These are phyloP conservation scores for Hylyphantes graminicola DNA, from an alignment of 1,140 invertebrate species.

Conservation along the genomic window DNA sequence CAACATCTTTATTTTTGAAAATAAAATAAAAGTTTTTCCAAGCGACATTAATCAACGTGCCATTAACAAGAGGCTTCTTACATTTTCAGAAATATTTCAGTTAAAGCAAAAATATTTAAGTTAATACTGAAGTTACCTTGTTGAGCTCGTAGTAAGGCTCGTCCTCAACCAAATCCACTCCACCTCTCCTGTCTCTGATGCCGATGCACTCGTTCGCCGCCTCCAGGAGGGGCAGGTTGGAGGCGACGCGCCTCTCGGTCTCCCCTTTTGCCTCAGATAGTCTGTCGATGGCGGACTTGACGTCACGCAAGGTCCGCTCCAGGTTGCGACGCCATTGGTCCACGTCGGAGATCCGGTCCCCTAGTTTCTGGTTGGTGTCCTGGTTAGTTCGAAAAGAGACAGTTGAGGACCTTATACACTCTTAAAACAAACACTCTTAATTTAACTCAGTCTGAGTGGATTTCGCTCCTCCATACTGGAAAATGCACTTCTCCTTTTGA, in stretches of 20 bases:
- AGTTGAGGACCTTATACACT: not conserved
- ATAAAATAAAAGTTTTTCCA: no score
- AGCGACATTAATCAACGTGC: no score
- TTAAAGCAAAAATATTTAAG: no score
- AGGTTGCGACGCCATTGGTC: slow-evolving; percentile 53
- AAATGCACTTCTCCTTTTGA: no score
- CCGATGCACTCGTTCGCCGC: slow-evolving; percentile 37
- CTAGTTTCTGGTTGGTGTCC: slow-evolving; percentile 43
- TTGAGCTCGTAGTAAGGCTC: slow-evolving; percentile 37
- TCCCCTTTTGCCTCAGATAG: slow-evolving; percentile 38
- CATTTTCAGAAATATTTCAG: no score
- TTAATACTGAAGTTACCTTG: slow-evolving; percentile 24
- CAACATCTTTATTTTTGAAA: no score
- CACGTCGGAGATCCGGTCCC: slow-evolving; percentile 47
- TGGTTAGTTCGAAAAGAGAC: not conserved
- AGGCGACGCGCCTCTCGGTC: slow-evolving; percentile 11
- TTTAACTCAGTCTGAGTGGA: no score
- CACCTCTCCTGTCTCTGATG: slow-evolving; percentile 29
- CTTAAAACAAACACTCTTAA: no score
- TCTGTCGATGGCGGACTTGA: slow-evolving; percentile 8
- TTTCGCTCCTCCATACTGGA: no score
- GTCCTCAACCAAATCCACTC: slow-evolving; percentile 50
- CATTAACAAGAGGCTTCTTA: no score
- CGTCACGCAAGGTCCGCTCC: slow-evolving; percentile 24
- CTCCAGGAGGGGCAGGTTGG: slow-evolving; percentile 30